Percentiles rank a stretch among this genome's conserved stretches.
phyloP scores from a whole-genome alignment of 2,888 invertebrate species.

The Druceiella hillmani region DNA sequence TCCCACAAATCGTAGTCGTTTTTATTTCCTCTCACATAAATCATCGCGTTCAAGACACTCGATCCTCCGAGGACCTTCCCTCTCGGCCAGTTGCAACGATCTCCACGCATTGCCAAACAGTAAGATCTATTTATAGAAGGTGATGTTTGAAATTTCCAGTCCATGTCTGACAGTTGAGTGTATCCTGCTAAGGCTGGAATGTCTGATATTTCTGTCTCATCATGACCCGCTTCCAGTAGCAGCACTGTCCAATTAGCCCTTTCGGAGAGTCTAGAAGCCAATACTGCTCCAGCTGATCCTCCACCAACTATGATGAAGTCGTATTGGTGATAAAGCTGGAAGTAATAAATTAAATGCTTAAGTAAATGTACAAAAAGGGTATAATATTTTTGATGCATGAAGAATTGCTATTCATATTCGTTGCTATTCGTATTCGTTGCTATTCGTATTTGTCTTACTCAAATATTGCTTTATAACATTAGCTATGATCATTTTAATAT shows the following conservation, averaged over 20 bases:
- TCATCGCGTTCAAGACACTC: constrained; percentile 86
- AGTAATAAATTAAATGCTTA: constrained; percentile 16
- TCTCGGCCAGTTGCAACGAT: constrained; percentile 86
- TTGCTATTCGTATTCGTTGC: no score
- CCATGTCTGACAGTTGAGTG: constrained; percentile 77
- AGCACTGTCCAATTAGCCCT: constrained; percentile 77
- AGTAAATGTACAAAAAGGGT: background rate
- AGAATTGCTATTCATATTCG: no score
- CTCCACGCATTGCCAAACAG: constrained; percentile 82
- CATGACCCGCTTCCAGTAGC: constrained; percentile 80
- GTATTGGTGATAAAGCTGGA: constrained; percentile 69
- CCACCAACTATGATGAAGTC: constrained; percentile 85
- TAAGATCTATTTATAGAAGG: constrained; percentile 72
- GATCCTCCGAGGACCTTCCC: constrained; percentile 88
- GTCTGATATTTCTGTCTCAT: constrained; percentile 86
- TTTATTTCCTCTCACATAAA: constrained; percentile 83
- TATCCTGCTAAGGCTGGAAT: constrained; percentile 82
- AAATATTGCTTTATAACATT: no score
- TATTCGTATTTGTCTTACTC: no score
- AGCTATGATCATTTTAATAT: no score
- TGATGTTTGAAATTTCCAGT: constrained; percentile 90
- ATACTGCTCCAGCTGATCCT: constrained; percentile 85
- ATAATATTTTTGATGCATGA: background rate
- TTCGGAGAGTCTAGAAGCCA: constrained; percentile 79
- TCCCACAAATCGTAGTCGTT: constrained; percentile 88